phyloP scores from a whole-genome alignment of 1,140 invertebrate species.

The Diorhabda elongata region DNA sequence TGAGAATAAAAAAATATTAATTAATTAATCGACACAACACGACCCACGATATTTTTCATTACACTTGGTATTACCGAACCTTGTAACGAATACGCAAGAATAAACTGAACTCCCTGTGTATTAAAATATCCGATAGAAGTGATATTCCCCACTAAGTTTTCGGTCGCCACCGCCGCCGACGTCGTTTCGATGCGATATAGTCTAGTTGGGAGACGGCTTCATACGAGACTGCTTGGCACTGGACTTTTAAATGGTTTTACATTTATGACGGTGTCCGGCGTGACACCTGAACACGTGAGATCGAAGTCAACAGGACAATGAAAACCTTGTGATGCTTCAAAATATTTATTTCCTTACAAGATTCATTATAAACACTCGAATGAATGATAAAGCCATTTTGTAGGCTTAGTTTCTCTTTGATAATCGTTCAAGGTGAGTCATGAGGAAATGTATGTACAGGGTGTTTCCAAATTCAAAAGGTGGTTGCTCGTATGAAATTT shows the following conservation, averaged over 20 bases:
- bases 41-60: neutral
- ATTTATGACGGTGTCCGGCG: neutral
- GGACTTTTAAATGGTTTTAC: neutral
- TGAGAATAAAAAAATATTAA: too few species aligned
- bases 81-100: constrained; percentile 31
- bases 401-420: too few species aligned
- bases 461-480: too few species aligned
- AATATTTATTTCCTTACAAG: too few species aligned
- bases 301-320: neutral
- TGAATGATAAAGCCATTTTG: too few species aligned
- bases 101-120: constrained; percentile 18
- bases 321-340: neutral
- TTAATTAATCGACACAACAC: neutral
- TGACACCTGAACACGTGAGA: neutral
- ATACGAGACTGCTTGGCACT: constrained; percentile 22
- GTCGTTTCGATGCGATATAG: constrained; percentile 6
- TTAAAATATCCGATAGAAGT: neutral
- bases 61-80: neutral
- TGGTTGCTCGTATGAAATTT: too few species aligned
- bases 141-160: neutral
- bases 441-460: too few species aligned
- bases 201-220: neutral
- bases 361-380: too few species aligned
- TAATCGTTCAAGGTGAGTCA: too few species aligned
- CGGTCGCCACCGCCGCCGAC: constrained; percentile 4